phyloP scores from a whole-genome alignment of 1,140 invertebrate genomes.

The Drosophila nikananu region DNA sequence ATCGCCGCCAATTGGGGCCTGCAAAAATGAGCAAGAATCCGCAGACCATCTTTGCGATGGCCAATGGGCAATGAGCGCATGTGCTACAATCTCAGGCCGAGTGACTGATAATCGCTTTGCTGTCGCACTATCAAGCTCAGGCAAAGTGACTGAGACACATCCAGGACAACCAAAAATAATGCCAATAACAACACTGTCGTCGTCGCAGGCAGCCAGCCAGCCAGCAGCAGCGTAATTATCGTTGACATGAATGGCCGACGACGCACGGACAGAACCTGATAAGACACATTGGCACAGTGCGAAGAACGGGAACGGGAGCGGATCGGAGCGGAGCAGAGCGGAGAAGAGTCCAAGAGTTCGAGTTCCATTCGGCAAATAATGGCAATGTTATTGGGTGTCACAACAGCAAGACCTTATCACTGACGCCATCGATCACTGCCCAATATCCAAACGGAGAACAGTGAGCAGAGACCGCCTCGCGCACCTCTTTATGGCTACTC shows the following conservation, averaged over 20 bases:
- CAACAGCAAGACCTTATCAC: conserved; percentile 11
- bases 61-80: conserved; percentile 4
- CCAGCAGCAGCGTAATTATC: conserved; percentile 21
- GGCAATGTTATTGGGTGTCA: conserved; percentile 11
- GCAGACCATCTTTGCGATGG: conserved; percentile 7
- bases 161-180: conserved; percentile 32
- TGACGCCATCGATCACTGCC: conserved; percentile 22
- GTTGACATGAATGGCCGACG: conserved; percentile 28
- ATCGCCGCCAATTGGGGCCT: conserved; percentile 16
- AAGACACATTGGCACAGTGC: conserved; percentile 27
- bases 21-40: conserved; percentile 1
- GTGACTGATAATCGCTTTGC: conserved; percentile 27
- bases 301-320: conserved; percentile 3
- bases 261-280: conserved; percentile 16
- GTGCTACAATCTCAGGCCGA: conserved; percentile 29
- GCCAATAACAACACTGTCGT: conserved; percentile 29
- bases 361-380: conserved; percentile 20
- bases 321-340: neutral
- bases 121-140: conserved; percentile 22
- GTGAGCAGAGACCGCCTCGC: neutral
- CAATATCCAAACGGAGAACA: conserved; percentile 9
- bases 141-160: neutral
- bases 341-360: neutral
- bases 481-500: conserved; percentile 17
- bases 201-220: neutral